Base-by-base conservation (phyloP, 2,888 invertebrate species). In the Gerris lacustris region DNA sequence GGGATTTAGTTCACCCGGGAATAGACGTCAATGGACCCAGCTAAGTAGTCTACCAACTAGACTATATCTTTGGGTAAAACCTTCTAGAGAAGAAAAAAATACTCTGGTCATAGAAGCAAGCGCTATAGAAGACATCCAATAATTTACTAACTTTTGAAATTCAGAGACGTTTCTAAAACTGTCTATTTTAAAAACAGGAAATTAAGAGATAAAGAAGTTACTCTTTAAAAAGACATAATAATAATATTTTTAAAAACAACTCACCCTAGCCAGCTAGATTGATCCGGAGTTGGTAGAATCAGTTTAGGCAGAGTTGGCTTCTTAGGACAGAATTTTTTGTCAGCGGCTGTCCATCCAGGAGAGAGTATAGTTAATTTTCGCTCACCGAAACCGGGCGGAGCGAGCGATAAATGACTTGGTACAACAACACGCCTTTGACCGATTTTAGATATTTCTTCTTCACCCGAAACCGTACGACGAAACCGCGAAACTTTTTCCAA, bases 371-470 rank as follows among this genome's bases (percentile, higher is more conserved):
- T 84, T 55, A 84, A 80, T 69, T 86, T 83, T 81, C 86, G 86
- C 76, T 86, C 84, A 15, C 55, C 55, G 75, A 89, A 82, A 78
- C 88, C 84, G 0, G 92, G 92, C 77, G 88, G 88, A 79, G 89
- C 90, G 0, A 90, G 89, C 76, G 92, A 92, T 72, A 92, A 82
- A 72, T 92, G 92, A 90, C 91, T 67, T n/a, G 74, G 74, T 11
- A 72, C 71, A 6, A 70, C 70, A 6, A 72, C 43, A 7, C 55
- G 55, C 9, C 55, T 9, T 15, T 55, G 55, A 31, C 31, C 31
- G 31, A 31, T 31, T 55, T 55, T 55, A 9, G 55, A 11, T 43
- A 80, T 73, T 81, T 85, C 82, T 69, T 86, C 86, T 76, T 87
- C 87, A 0, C 86, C 87, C 11, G 87, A 87, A 9, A 86, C 79